Base-by-base conservation (phyloP, 2,888 invertebrate species). In the Steinernema carpocapsae region DNA sequence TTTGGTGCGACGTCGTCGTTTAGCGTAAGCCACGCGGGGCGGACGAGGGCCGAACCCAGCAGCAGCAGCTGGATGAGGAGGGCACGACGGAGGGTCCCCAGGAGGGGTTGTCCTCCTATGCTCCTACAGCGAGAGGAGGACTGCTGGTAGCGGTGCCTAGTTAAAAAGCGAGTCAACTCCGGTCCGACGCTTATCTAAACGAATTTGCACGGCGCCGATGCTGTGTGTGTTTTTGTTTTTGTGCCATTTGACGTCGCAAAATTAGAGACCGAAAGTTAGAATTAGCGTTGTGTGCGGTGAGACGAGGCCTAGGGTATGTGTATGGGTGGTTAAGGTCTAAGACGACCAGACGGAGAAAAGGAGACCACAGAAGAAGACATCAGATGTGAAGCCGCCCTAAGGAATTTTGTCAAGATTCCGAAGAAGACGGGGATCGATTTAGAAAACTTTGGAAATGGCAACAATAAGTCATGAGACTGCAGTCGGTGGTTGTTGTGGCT, bases 201-300 rank as follows among this genome's bases (percentile, higher is more conserved):
- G 56, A 56, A 56, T 56, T 56, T 56, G 56, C 56, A 56, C 56
- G 12, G 51, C 51, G 7, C 48, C 48, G 19, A 4, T 19, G 48
- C 3, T 12, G 26, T 56, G 56, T 56, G 26, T 56, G 56, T 56
- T 56, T 56, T 56, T 56, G 56, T 56, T 56, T 56, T 56, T 51
- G 12, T 10, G 56, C 12, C 22, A 6, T 56, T 26, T 26, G 51
- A 43, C 43, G 43, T 43, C 43, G 43, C 43, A 14, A 56, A 56
- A 56, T 56, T 56, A 56, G 56, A 26, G 56, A 56, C 56, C 56
- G 56, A 56, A 43, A 56, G 56, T 14, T 6, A 26, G 56, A 56
- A 56, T 24, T 56, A 22, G 26, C 43, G 43, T 43, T 14, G 43
- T 14, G 43, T 43, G 10, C 43, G 43, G 7, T n/a, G n/a, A n/a